These are phyloP conservation scores for Hermatobates lingyangjiaoensis DNA, from an alignment of 1,140 invertebrate genomes.

Conservation along the genomic window DNA sequence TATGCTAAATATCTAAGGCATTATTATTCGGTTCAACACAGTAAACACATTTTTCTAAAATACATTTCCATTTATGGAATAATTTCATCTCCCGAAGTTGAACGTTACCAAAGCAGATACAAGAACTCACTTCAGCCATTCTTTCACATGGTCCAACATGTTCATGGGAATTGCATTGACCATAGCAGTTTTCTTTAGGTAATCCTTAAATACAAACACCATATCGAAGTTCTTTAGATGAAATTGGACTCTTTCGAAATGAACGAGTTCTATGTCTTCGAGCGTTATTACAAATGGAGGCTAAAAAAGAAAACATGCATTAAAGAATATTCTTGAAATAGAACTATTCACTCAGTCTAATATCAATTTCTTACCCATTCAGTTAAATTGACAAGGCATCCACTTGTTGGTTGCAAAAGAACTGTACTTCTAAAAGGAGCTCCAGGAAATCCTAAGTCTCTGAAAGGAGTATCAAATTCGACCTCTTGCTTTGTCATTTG, in stretches of 20 bases:
- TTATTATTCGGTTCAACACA: no score
- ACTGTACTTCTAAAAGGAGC: constrained; percentile 95
- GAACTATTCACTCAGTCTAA: neutral
- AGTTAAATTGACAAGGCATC: constrained; percentile 88
- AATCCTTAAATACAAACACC: constrained; percentile 99
- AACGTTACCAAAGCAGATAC: no score
- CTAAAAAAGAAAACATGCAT: constrained; percentile 26
- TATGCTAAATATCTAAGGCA: no score
- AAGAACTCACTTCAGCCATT: constrained; percentile 81
- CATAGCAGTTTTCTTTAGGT: constrained; percentile 81
- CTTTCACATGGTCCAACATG: constrained; percentile 96
- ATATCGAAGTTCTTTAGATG: constrained; percentile 99
- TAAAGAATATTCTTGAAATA: neutral
- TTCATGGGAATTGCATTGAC: constrained; percentile 97
- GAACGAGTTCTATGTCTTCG: constrained; percentile 93
- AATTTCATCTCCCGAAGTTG: no score
- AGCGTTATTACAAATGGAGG: constrained; percentile 96
- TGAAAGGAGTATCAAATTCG: constrained; percentile 96
- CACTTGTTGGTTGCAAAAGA: constrained; percentile 88
- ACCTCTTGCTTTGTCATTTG: constrained; percentile 89
- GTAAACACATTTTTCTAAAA: no score
- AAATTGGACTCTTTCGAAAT: constrained; percentile 97
- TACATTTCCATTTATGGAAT: no score
- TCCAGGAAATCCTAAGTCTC: constrained; percentile 92
- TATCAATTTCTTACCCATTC: constrained; percentile 57